Evolutionary conservation across 2,888 invertebrate genomes (phyloP).

Genomic region (Acrocera orbiculus): DNA sequence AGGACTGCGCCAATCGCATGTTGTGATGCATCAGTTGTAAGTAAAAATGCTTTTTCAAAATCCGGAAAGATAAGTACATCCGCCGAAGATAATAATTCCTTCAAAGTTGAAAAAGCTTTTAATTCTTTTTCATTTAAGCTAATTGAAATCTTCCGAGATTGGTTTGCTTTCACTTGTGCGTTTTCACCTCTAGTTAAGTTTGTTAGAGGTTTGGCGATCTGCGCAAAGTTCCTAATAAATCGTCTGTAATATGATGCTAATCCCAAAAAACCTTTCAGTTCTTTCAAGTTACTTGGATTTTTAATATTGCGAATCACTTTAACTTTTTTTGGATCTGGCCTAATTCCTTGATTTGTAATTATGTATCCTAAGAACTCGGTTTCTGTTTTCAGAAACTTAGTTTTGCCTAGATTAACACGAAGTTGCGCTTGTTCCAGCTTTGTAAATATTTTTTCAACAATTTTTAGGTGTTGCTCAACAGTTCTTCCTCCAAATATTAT

Average conservation of each 20-base stretch:
- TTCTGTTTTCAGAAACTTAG: neutral
- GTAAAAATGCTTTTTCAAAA: conserved; percentile 1
- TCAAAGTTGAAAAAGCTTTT: conserved; percentile 11
- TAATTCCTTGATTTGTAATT: conserved; percentile 8
- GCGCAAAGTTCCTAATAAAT: conserved; percentile 11
- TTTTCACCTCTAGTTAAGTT: conserved; percentile 1
- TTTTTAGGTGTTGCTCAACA: neutral
- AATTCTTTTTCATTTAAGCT: conserved; percentile 4
- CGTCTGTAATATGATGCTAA: neutral
- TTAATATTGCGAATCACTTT: neutral
- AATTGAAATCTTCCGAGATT: conserved; percentile 8
- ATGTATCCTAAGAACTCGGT: conserved; percentile 10
- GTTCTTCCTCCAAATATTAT: neutral
- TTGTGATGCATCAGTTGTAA: conserved; percentile 4
- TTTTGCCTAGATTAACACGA: neutral
- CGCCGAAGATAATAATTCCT: conserved; percentile 7
- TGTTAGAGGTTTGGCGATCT: conserved; percentile 3
- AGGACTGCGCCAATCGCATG: conserved; percentile 3
- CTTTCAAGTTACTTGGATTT: neutral
- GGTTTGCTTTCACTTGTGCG: conserved; percentile 2
- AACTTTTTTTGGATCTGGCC: conserved; percentile 3
- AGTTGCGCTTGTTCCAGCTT: neutral
- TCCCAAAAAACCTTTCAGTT: neutral
- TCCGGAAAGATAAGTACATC: conserved; percentile 1
- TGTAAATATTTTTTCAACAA: neutral